Percentiles rank a stretch among this genome's conserved stretches.
phyloP scores from a whole-genome alignment of 1,140 invertebrate species.

The Drosophila watanabei region DNA sequence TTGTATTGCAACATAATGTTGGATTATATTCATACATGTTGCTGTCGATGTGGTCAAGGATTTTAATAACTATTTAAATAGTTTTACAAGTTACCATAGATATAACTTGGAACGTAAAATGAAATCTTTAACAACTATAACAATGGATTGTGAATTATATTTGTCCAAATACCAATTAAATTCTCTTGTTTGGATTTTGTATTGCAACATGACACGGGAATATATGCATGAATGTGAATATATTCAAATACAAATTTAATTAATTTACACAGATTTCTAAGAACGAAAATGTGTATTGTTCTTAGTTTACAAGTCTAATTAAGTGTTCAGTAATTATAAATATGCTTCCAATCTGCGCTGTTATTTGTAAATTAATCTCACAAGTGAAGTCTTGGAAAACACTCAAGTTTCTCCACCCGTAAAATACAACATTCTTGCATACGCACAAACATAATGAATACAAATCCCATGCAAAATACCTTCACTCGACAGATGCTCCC shows the following conservation, averaged over 20 bases:
- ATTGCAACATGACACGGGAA: neutral
- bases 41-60: slow-evolving; percentile 1
- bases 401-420: no score
- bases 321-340: neutral
- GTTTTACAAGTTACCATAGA: neutral
- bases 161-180: neutral
- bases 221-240: neutral
- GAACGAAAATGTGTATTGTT: neutral
- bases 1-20: neutral
- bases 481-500: slow-evolving; percentile 20
- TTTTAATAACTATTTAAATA: neutral
- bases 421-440: neutral
- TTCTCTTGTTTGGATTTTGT: neutral
- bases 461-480: slow-evolving; percentile 1
- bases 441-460: slow-evolving; percentile 16
- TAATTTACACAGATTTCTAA: neutral
- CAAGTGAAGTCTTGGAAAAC: slow-evolving; percentile 5
- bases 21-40: neutral
- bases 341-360: no score
- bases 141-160: neutral
- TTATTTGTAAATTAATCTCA: neutral
- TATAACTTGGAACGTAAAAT: neutral
- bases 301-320: neutral
- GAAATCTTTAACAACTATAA: neutral
- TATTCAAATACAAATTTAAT: neutral